Conservation (phyloP, 2,888 invertebrate genomes). For the Hymenopus coronatus region DNA sequence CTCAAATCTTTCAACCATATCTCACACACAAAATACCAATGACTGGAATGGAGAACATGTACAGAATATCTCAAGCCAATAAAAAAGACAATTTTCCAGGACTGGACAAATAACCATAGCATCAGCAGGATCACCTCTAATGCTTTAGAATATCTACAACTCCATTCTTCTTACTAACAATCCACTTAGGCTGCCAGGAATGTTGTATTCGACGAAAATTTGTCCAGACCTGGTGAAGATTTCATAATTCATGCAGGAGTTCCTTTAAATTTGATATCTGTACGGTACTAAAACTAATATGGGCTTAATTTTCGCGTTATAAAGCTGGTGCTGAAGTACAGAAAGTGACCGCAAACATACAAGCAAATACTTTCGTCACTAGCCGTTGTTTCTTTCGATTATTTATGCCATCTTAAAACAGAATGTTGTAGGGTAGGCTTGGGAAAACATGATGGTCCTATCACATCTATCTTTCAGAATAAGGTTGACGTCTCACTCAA, state of each 20-base stretch:
- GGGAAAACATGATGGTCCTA: too few species aligned
- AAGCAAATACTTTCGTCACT: background rate
- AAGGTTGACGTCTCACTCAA: too few species aligned
- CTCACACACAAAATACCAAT: background rate
- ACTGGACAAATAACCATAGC: background rate
- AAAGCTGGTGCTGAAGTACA: background rate
- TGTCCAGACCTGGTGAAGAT: background rate
- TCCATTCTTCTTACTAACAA: background rate
- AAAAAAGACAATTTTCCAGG: background rate
- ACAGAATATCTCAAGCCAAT: background rate
- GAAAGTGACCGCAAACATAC: too few species aligned
- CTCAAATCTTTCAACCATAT: background rate
- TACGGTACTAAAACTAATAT: background rate
- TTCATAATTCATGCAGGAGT: background rate
- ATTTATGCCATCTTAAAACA: too few species aligned
- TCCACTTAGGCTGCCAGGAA: background rate
- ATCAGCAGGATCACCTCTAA: background rate
- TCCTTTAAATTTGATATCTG: background rate
- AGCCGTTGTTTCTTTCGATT: background rate
- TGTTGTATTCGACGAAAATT: background rate
- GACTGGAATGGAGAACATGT: background rate
- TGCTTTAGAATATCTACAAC: background rate
- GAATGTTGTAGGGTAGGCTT: too few species aligned
- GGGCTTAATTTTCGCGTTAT: background rate
- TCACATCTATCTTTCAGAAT: too few species aligned